Conservation (phyloP, 2,113 vertebrate genomes). For the Xiphophorus hellerii region DNA sequence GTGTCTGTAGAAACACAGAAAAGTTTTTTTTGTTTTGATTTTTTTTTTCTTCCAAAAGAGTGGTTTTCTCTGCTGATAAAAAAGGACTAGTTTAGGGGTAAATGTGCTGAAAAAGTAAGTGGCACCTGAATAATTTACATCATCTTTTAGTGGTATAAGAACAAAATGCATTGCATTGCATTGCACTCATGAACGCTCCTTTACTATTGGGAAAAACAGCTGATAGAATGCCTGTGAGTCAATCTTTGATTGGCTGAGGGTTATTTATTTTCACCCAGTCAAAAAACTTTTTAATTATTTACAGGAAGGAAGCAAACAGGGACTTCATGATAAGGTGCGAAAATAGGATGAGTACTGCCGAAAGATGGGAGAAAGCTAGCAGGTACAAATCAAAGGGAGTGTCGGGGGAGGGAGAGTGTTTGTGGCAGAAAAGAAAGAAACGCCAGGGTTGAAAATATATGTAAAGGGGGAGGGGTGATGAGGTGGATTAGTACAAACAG, state of each 20-base stretch:
- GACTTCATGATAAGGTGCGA: conserved; percentile 61
- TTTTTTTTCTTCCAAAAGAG: background rate
- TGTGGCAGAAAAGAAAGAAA: conserved; percentile 23
- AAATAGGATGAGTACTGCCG: conserved; percentile 42
- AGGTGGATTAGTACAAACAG: conserved; percentile 52
- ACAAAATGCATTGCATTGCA: conserved; percentile 51
- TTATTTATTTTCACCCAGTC: conserved; percentile 66
- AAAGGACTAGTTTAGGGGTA: conserved; percentile 10
- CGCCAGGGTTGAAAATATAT: conserved; percentile 23
- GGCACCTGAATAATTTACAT: conserved; percentile 77
- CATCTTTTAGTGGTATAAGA: conserved; percentile 65
- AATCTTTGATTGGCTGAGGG: conserved; percentile 54
- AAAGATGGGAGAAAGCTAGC: conserved; percentile 25
- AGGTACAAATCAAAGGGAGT: conserved; percentile 27
- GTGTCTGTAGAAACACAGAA: conserved; percentile 3
- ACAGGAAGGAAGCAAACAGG: conserved; percentile 61
- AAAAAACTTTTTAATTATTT: conserved; percentile 71
- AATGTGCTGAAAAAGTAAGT: conserved; percentile 50
- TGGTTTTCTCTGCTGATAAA: conserved; percentile 16
- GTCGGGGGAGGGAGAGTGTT: background rate
- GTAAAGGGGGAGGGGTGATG: conserved; percentile 50
- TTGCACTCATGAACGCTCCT: conserved; percentile 44
- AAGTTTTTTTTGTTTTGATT: too few relatives aligned
- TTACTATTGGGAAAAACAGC: conserved; percentile 52
- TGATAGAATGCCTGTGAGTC: conserved; percentile 23